Percentiles rank a stretch among this genome's conserved stretches.
These are phyloP conservation scores for Therioaphis trifolii DNA, from an alignment of 2,888 invertebrate genomes.

Conservation along the genomic window DNA sequence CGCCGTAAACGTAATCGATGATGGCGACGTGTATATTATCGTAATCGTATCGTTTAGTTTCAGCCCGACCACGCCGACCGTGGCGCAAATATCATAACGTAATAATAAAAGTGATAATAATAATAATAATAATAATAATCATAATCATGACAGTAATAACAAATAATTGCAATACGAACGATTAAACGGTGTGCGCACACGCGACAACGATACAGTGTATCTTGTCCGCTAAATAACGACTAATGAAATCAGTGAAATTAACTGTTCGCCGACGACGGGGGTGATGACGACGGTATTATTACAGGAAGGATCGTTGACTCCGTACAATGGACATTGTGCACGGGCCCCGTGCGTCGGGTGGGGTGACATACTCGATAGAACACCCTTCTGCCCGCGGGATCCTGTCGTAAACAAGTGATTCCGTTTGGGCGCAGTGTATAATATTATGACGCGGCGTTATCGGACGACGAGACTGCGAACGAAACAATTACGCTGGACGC, in stretches of 20 bases:
- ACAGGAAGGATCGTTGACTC: constrained; percentile 50
- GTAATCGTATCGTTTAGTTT: no score
- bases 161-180: no score
- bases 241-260: constrained; percentile 46
- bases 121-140: no score
- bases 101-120: no score
- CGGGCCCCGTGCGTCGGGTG: not conserved
- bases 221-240: no score
- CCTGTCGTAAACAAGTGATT: constrained; percentile 27
- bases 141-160: no score
- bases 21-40: no score
- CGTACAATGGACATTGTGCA: constrained; percentile 29
- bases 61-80: no score
- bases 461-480: not conserved
- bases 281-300: not conserved
- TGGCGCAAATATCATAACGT: no score
- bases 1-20: no score
- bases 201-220: no score
- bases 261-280: constrained; percentile 16
- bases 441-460: not conserved
- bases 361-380: constrained; percentile 47
- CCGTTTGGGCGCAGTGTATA: not conserved
- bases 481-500: not conserved
- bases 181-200: not conserved
- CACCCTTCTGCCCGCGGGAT: constrained; percentile 23